Evolutionary conservation across 2,797 vertebrate species (phyloP), one percentile per base, ranked within the genome.

Genomic region (Euphonia xanthogaster): DNA sequence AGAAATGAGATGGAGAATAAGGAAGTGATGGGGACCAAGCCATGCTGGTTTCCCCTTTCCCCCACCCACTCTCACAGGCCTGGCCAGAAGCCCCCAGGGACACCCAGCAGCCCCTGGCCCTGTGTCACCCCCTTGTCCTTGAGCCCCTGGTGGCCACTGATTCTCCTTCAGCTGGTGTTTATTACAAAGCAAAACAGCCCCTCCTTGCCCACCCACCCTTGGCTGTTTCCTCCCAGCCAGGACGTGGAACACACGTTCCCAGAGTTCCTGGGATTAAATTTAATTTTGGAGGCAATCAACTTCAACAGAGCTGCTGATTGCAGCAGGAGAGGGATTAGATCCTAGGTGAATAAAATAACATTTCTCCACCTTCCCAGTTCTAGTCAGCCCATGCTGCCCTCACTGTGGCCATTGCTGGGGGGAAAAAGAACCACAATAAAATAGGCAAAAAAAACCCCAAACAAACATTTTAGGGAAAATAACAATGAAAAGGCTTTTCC

Each of bases 291-390:
- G 72, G 72, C 82, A 93, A 95, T 95, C 87, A 76, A 1, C 60
- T 91, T 94, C 71, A 86, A 18, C 72, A 72, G 61, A 94, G 85
- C 35, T 97, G 96, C 93, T 94, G 92, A 95, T 81, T 62, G 82
- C 88, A 93, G 92, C 92, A 94, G 83, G 82, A 88, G 54, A 51
- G 93, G 84, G 70, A 94, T 93, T 95, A 91, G 57, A 31, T 83
- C 42, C 68, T 74, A 0, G 71, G 68, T 48, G 65, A 91, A n/a
- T 65, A 17, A 93, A 94, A 88, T 48, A 80, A 44, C 68, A 65
- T 40, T 53, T 68, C 47, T 67, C 24, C 39, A 60, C 70, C 37
- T 76, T 70, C 88, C 71, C 71, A 37, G 24, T 8, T 27, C 24
- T 15, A 21, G 19, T 42, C 18, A 0, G 1, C 40, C 70, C 37